Conservation (phyloP, 1,140 invertebrate genomes). For the Solenopsis invicta region DNA sequence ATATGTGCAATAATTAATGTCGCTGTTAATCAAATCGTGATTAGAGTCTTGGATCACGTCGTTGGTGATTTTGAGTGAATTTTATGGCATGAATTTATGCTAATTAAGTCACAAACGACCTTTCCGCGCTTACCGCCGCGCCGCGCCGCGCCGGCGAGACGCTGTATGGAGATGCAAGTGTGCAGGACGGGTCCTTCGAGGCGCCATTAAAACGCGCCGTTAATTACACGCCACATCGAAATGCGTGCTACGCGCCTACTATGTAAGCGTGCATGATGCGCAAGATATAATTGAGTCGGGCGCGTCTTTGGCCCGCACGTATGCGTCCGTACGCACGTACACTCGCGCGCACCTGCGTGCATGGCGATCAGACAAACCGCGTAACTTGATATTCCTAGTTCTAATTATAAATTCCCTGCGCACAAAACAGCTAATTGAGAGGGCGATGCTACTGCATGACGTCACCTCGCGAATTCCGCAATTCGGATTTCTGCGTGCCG, state of each 20-base stretch:
- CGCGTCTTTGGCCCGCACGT: conserved; percentile 14
- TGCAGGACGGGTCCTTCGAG: conserved; percentile 10
- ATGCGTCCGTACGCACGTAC: neutral
- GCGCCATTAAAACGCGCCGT: conserved; percentile 37
- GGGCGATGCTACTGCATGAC: conserved; percentile 16
- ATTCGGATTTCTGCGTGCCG: conserved; percentile 12
- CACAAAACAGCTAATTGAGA: conserved; percentile 56
- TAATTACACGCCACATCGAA: conserved; percentile 47
- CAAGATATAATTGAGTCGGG: conserved; percentile 50
- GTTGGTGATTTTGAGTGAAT: neutral
- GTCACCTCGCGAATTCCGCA: conserved; percentile 14
- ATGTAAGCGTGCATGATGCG: conserved; percentile 32
- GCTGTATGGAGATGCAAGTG: neutral
- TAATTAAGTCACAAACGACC: conserved; percentile 1
- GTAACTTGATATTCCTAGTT: conserved; percentile 69
- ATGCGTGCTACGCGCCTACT: conserved; percentile 16
- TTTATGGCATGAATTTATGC: neutral
- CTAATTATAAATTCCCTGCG: conserved; percentile 56
- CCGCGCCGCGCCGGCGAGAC: neutral
- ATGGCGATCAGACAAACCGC: conserved; percentile 16
- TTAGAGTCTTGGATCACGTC: neutral
- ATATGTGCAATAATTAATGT: conserved; percentile 11
- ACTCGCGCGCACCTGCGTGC: neutral
- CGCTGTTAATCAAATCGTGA: neutral
- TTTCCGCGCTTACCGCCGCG: neutral